Evolutionary conservation across 2,113 vertebrate genomes (phyloP).

Genomic region (Oreochromis tanganicae): DNA sequence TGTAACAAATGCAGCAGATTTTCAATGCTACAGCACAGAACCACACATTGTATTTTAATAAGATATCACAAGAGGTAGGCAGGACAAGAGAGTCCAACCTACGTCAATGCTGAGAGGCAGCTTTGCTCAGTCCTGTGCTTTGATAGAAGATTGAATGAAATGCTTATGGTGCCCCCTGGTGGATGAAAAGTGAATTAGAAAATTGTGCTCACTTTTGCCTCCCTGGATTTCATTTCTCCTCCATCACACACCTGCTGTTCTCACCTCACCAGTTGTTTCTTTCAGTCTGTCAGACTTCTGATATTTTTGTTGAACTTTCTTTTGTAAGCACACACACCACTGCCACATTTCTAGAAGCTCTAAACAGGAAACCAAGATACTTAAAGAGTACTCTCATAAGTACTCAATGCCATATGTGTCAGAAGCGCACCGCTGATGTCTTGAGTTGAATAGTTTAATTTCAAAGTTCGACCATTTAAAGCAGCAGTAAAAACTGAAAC

Average conservation of each 20-base stretch:
- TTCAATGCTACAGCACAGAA: neutral
- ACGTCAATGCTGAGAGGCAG: neutral
- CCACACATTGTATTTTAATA: constrained; percentile 5
- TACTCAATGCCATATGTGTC: neutral
- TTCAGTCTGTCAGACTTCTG: neutral
- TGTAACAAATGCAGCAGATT: neutral
- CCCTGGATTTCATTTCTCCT: neutral
- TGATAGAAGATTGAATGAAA: constrained; percentile 11
- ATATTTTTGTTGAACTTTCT: neutral
- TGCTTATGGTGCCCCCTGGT: constrained; percentile 48
- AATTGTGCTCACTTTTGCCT: neutral
- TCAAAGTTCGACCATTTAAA: rapidly evolving
- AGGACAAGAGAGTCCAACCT: neutral
- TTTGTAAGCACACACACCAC: neutral
- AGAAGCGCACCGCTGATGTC: neutral
- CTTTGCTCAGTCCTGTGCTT: neutral
- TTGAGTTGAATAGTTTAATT: neutral
- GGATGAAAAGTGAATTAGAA: neutral
- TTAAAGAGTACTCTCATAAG: neutral
- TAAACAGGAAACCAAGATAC: neutral
- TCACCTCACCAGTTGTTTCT: constrained; percentile 3
- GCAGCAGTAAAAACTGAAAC: neutral
- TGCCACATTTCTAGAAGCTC: neutral
- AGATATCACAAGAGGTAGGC: neutral
- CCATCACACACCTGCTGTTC: constrained; percentile 9